These are phyloP conservation scores for Lontra canadensis DNA, from an alignment of 2,113 vertebrate species.

Conservation along the genomic window DNA sequence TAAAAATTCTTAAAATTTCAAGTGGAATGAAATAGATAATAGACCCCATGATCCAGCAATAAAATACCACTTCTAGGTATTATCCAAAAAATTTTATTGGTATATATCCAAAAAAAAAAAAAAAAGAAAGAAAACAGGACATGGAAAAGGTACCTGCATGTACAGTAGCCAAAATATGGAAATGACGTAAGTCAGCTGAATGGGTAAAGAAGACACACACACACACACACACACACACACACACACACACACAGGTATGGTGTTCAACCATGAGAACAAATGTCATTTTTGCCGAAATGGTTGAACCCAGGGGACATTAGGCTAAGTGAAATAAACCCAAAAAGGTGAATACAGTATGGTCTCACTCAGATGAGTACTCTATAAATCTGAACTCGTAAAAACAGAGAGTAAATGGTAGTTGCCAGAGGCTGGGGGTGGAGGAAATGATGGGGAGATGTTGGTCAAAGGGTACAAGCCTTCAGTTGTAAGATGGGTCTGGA, in stretches of 20 bases:
- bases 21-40: background rate
- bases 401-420: background rate
- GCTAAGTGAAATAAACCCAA: background rate
- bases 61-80: background rate
- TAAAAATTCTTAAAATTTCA: background rate
- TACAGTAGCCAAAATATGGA: background rate
- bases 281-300: background rate
- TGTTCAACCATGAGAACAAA: background rate
- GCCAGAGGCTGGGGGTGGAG: background rate
- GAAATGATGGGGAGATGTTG: background rate
- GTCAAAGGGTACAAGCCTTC: background rate
- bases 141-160: background rate
- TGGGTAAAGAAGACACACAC: background rate
- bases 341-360: background rate
- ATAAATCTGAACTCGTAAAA: background rate
- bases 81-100: too few relatives aligned
- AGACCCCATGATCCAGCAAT: background rate
- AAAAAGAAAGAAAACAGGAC: background rate
- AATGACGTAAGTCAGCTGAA: background rate
- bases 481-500: background rate
- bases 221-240: too few relatives aligned
- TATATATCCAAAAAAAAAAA: background rate
- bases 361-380: background rate
- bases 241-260: background rate
- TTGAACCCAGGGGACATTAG: background rate